phyloP scores from a whole-genome alignment of 2,113 vertebrate genomes.

The Tilapia sparmanii region DNA sequence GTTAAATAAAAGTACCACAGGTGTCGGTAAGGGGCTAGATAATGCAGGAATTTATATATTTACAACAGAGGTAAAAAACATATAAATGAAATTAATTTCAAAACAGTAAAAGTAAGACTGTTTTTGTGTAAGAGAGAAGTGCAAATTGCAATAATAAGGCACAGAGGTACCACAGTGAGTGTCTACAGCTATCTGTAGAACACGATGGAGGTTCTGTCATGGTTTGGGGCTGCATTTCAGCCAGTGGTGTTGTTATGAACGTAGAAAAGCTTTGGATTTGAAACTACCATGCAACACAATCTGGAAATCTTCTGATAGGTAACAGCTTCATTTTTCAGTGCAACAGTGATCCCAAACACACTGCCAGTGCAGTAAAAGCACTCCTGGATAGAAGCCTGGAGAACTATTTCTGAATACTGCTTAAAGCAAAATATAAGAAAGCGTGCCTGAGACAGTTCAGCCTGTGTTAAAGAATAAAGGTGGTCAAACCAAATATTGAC shows the following conservation, averaged over 20 bases:
- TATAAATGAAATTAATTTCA: background rate
- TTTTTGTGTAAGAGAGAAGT: background rate
- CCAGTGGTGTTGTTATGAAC: background rate
- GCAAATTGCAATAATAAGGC: background rate
- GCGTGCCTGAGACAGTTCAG: background rate
- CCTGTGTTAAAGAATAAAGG: background rate
- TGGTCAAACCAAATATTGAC: background rate
- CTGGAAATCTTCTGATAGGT: background rate
- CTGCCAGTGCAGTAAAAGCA: background rate
- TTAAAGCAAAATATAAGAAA: background rate
- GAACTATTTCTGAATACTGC: background rate
- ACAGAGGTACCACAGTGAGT: background rate
- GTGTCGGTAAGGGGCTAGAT: background rate
- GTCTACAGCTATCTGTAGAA: background rate
- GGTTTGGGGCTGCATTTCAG: background rate
- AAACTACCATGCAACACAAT: background rate
- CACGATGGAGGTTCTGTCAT: background rate
- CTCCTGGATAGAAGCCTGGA: background rate
- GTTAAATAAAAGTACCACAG: background rate
- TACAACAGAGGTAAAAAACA: background rate
- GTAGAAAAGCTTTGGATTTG: background rate
- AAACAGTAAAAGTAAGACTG: background rate
- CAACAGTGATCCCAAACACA: background rate
- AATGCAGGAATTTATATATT: background rate
- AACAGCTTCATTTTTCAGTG: background rate